Base-by-base conservation (phyloP, 2,113 vertebrate genomes). In the Paramormyrops kingsleyae region DNA sequence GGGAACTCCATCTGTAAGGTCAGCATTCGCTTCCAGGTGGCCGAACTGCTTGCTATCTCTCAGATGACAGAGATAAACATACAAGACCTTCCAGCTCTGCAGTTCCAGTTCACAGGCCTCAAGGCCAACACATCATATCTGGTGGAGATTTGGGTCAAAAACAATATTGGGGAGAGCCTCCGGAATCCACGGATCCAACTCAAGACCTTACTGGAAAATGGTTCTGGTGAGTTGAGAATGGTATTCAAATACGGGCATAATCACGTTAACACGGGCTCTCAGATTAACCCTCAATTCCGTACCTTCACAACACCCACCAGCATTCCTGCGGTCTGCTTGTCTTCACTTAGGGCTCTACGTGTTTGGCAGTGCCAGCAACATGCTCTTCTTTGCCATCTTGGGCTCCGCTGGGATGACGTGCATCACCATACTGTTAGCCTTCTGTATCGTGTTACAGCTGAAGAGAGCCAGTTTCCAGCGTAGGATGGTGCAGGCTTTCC, bases 351-450 rank as follows among this genome's bases (percentile, higher is more conserved):
- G 90, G 13, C 52, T 91, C 46, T 85, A 80, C 10, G 53, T 90
- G 42, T 87, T 93, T 50, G 80, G 96, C 0, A 95, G 95, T 88
- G 95, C 96, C 31, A 93, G 95, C 15, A 97, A 95, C 93, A 96
- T 97, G 96, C 94, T 98, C 89, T 96, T 98, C n/a, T 96, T 96
- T 90, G 97, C 97, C 39, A 97, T 98, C 77, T 96, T 98, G 42
- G 97, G 97, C n/a, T 98, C 97, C 0, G 97, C 97, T 83, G 97
- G 96, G 10, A 97, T 97, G 97, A 97, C 97, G 17, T 98, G 97
- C 90, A 92, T 97, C 88, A 98, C 97, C 0, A 97, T 98, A 91
- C 95, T 98, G 7, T 90, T 98, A 89, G 96, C 97, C 89, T 97
- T 98, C 93, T 95, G 97, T 90, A 97, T 97, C 88, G 96, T 98